phyloP scores from a whole-genome alignment of 2,113 vertebrate genomes.

The Formicarius rufipectus region DNA sequence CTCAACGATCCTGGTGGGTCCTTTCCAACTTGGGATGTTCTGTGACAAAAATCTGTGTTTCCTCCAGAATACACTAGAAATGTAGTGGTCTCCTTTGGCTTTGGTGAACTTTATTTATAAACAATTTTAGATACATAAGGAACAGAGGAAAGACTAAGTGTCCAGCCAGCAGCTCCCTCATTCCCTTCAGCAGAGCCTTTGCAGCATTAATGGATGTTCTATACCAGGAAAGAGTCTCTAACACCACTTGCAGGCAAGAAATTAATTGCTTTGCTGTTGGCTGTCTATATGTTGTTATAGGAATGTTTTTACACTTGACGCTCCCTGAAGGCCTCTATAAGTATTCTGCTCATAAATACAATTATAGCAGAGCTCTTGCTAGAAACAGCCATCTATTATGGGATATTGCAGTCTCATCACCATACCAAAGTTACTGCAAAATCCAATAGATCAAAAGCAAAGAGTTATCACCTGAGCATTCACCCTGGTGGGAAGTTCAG shows the following conservation, averaged over 20 bases:
- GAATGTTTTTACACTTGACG: conserved; percentile 64
- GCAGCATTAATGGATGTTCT: conserved; percentile 13
- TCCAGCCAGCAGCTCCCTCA: neutral
- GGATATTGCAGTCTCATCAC: conserved; percentile 63
- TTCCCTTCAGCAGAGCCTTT: neutral
- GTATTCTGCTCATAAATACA: conserved; percentile 74
- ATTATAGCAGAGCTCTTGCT: conserved; percentile 61
- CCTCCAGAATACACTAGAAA: neutral
- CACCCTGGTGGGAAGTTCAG: neutral
- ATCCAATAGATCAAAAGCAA: conserved; percentile 67
- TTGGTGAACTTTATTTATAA: neutral
- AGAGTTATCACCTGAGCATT: conserved; percentile 56
- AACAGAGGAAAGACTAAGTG: neutral
- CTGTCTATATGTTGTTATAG: conserved; percentile 64
- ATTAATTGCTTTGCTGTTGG: conserved; percentile 65
- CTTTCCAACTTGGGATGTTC: neutral
- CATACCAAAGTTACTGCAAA: conserved; percentile 59
- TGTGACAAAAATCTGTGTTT: neutral
- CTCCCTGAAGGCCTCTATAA: conserved; percentile 65
- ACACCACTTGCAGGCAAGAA: conserved; percentile 27
- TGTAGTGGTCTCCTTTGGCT: neutral
- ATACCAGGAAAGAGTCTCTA: neutral
- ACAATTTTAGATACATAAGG: neutral
- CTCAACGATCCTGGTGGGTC: neutral
- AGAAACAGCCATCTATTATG: conserved; percentile 65